These are phyloP conservation scores for Ganaspis brasiliensis DNA, from an alignment of 2,888 invertebrate genomes.

Conservation along the genomic window DNA sequence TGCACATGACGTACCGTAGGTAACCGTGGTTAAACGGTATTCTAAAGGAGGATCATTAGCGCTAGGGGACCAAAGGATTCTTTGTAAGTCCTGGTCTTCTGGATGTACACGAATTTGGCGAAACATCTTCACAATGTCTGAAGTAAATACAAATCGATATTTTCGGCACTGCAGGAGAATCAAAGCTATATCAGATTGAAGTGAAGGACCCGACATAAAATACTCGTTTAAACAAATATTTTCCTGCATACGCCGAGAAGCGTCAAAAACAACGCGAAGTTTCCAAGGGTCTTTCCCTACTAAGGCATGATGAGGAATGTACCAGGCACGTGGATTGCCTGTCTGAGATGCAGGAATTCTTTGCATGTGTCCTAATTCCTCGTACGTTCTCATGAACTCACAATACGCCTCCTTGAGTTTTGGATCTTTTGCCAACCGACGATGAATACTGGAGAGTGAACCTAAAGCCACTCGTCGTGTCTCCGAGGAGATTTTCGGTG, in stretches of 20 bases:
- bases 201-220: constrained; percentile 42
- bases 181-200: constrained; percentile 45
- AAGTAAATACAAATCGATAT: constrained; percentile 26
- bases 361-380: not conserved
- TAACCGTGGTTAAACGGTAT: constrained; percentile 18
- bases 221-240: constrained; percentile 46
- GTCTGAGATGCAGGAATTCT: not conserved
- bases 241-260: constrained; percentile 42
- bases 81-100: not conserved
- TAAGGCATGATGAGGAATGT: constrained; percentile 50
- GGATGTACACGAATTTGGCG: not conserved
- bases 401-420: not conserved
- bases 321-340: constrained; percentile 19
- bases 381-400: not conserved
- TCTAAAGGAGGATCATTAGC: not conserved
- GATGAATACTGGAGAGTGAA: constrained; percentile 1
- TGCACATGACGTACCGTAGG: constrained; percentile 12
- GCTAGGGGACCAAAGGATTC: not conserved
- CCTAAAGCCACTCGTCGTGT: constrained; percentile 37
- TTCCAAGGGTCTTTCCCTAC: constrained; percentile 26
- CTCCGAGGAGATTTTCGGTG: not conserved
- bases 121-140: not conserved
- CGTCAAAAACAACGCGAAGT: constrained; percentile 50
- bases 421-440: not conserved
- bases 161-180: constrained; percentile 40